Conservation (phyloP, 2,888 invertebrate genomes). For the Lycia hirtaria region DNA sequence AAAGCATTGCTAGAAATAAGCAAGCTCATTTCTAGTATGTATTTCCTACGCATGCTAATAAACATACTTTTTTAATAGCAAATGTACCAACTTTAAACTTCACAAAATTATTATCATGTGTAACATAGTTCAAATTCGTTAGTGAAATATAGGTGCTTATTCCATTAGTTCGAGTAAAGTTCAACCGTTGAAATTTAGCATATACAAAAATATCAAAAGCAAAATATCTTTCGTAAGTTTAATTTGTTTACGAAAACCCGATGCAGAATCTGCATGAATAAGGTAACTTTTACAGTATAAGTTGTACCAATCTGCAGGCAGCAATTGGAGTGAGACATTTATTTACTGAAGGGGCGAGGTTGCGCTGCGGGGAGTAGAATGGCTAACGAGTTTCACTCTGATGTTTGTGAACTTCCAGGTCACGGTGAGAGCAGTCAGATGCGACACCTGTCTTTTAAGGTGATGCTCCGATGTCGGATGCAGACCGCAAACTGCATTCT, state of each 20-base stretch:
- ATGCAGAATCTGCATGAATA: conserved; percentile 36
- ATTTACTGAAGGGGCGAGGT: conserved; percentile 47
- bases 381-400: conserved; percentile 64
- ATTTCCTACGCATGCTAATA: no score
- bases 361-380: conserved; percentile 44
- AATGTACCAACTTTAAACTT: no score
- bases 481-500: background rate
- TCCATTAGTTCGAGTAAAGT: conserved; percentile 8
- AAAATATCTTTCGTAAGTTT: conserved; percentile 33
- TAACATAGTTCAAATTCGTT: background rate
- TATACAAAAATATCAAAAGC: conserved; percentile 36
- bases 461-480: background rate
- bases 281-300: conserved; percentile 40
- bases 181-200: conserved; percentile 3
- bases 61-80: no score
- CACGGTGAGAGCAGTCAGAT: conserved; percentile 44
- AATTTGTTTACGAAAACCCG: conserved; percentile 40
- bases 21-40: no score
- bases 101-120: no score
- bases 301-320: conserved; percentile 44
- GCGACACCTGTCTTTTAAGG: conserved; percentile 27
- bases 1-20: no score
- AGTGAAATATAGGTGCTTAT: conserved; percentile 1
- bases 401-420: conserved; percentile 63
- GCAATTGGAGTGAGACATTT: conserved; percentile 55